phyloP scores from a whole-genome alignment of 2,797 vertebrate species.

The Heterohyrax brucei region DNA sequence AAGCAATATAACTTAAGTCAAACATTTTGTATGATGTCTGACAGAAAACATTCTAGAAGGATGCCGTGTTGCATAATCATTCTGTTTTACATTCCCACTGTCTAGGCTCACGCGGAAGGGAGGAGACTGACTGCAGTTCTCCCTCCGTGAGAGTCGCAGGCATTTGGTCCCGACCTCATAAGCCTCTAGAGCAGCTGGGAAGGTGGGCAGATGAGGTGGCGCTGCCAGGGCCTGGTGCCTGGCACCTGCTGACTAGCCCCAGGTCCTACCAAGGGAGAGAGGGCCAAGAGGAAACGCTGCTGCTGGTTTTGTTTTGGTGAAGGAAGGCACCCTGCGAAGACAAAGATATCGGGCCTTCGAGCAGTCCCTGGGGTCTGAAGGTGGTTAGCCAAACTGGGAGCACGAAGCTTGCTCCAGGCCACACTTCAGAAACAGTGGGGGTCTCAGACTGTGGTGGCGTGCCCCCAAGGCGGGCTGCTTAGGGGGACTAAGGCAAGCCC shows the following conservation, averaged over 20 bases:
- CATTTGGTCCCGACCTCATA: not conserved
- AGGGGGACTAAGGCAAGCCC: not conserved
- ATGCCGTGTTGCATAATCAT: not conserved
- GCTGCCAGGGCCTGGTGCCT: not conserved
- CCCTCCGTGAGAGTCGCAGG: not conserved
- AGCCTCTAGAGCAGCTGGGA: not conserved
- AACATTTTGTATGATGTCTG: not conserved
- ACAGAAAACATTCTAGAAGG: not conserved
- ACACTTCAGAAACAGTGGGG: not conserved
- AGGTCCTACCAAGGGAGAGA: not conserved
- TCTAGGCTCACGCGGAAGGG: not conserved
- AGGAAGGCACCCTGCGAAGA: not conserved
- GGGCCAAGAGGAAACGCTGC: not conserved
- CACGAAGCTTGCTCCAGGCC: accelerated
- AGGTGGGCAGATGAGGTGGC: not conserved
- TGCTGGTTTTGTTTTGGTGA: not conserved
- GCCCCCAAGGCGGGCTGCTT: not conserved
- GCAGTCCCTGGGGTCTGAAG: not conserved
- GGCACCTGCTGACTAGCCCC: not conserved
- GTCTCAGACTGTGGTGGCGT: accelerated
- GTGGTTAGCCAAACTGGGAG: not conserved
- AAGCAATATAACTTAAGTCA: not conserved
- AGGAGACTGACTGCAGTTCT: not conserved
- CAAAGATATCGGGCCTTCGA: not conserved
- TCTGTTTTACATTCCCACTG: not conserved